These are phyloP conservation scores for Emydura subglobosa DNA, from an alignment of 2,113 vertebrate species.

Conservation along the genomic window DNA sequence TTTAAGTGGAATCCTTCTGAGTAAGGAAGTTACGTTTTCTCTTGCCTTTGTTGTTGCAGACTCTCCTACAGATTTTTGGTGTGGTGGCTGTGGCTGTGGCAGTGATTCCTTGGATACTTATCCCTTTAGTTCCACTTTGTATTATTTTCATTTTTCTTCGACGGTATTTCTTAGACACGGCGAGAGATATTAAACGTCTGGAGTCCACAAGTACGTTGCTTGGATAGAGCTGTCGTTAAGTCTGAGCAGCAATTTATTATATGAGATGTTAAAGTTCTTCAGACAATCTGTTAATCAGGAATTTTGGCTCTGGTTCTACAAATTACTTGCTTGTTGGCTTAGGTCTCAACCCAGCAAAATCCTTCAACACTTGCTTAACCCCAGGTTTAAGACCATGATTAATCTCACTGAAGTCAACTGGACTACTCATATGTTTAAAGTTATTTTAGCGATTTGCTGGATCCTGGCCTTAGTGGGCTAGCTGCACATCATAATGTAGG, in stretches of 20 bases:
- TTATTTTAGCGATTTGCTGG: neutral
- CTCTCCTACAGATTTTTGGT: slow-evolving; percentile 86
- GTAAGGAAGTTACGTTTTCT: slow-evolving; percentile 25
- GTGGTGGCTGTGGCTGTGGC: slow-evolving; percentile 87
- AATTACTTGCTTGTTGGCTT: slow-evolving; percentile 47
- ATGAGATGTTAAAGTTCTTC: neutral
- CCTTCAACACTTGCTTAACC: neutral
- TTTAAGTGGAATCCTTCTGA: slow-evolving; percentile 44
- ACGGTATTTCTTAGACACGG: slow-evolving; percentile 89
- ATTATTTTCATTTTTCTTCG: slow-evolving; percentile 88
- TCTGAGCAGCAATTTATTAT: neutral
- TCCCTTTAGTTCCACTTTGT: slow-evolving; percentile 86
- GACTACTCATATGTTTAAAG: slow-evolving; percentile 14
- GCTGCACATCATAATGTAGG: neutral
- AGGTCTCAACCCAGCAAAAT: neutral
- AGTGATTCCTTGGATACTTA: slow-evolving; percentile 89
- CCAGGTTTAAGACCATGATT: neutral
- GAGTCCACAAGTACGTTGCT: slow-evolving; percentile 88
- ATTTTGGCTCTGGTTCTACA: slow-evolving; percentile 11
- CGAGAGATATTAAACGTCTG: slow-evolving; percentile 91
- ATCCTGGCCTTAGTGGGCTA: neutral
- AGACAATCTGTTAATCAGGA: neutral
- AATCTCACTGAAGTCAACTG: neutral
- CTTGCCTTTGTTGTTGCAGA: slow-evolving; percentile 78
- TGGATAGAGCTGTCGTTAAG: neutral